Conservation (phyloP, 2,113 vertebrate genomes). For the Xiphophorus couchianus region DNA sequence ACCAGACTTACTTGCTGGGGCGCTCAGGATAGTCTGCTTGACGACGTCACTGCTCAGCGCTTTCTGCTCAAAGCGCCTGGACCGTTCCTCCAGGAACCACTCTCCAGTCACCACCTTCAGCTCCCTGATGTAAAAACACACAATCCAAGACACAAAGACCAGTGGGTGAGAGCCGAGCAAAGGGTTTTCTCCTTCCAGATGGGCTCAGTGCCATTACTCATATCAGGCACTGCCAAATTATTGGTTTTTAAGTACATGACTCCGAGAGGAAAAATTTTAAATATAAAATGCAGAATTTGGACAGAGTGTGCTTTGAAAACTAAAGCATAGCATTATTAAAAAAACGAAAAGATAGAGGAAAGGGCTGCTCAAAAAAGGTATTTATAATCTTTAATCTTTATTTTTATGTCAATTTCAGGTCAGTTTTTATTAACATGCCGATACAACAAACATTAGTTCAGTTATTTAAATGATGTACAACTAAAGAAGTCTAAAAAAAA, state of each 20-base stretch:
- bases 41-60: slow-evolving; percentile 86
- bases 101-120: slow-evolving; percentile 93
- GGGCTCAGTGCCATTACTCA: too few relatives aligned
- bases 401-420: too few relatives aligned
- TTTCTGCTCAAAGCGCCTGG: slow-evolving; percentile 89
- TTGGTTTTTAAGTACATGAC: background rate
- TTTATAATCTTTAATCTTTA: too few relatives aligned
- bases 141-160: background rate
- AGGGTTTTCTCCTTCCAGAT: background rate
- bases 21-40: slow-evolving; percentile 89
- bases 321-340: background rate
- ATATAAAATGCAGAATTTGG: background rate
- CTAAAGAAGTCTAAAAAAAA: too few relatives aligned
- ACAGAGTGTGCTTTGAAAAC: background rate
- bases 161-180: background rate
- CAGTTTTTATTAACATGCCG: too few relatives aligned
- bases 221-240: background rate
- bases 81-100: slow-evolving; percentile 96
- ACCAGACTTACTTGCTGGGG: slow-evolving; percentile 79
- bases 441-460: too few relatives aligned
- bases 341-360: background rate
- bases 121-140: slow-evolving; percentile 78
- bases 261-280: background rate
- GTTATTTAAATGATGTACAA: too few relatives aligned
- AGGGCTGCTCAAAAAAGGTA: background rate